These are phyloP conservation scores for Selene dorsalis DNA, from an alignment of 2,797 vertebrate species.

Conservation along the genomic window DNA sequence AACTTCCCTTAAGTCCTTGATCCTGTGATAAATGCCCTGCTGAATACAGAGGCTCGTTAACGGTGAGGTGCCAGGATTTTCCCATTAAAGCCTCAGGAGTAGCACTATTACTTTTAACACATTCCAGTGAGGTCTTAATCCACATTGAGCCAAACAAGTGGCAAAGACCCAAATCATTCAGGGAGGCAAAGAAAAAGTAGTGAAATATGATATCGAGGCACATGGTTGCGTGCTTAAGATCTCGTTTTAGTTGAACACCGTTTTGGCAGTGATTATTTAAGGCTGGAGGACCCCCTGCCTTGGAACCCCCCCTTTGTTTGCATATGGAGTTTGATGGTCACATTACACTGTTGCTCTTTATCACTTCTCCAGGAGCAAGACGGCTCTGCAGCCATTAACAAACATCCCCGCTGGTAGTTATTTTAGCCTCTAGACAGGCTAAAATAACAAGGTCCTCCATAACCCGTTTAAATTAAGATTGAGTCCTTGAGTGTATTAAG, in stretches of 20 bases:
- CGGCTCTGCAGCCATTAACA: constrained; percentile 34
- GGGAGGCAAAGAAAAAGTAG: constrained; percentile 13
- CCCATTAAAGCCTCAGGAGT: constrained; percentile 50
- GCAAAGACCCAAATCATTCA: constrained; percentile 8
- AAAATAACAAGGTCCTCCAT: constrained; percentile 25
- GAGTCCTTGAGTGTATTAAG: constrained; percentile 31
- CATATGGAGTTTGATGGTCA: constrained; percentile 54
- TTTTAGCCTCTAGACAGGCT: constrained; percentile 33
- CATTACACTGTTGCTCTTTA: constrained; percentile 35
- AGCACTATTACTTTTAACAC: constrained; percentile 58
- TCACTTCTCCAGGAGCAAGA: constrained; percentile 29
- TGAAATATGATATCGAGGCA: constrained; percentile 49
- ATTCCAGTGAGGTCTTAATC: constrained; percentile 58
- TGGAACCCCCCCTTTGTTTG: constrained; percentile 48
- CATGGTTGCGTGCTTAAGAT: constrained; percentile 17
- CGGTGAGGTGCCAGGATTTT: constrained; percentile 61
- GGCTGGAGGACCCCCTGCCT: constrained; percentile 4
- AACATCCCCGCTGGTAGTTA: constrained; percentile 45
- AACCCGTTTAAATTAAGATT: constrained; percentile 37
- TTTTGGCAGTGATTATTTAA: constrained; percentile 47
- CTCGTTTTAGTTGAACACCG: constrained; percentile 35
- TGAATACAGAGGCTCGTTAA: constrained; percentile 71
- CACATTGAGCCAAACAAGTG: constrained; percentile 46
- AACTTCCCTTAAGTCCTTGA: constrained; percentile 50
- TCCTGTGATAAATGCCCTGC: constrained; percentile 64